Base-by-base conservation (phyloP, 2,888 invertebrate genomes). In the Pyrocoelia pectoralis region DNA sequence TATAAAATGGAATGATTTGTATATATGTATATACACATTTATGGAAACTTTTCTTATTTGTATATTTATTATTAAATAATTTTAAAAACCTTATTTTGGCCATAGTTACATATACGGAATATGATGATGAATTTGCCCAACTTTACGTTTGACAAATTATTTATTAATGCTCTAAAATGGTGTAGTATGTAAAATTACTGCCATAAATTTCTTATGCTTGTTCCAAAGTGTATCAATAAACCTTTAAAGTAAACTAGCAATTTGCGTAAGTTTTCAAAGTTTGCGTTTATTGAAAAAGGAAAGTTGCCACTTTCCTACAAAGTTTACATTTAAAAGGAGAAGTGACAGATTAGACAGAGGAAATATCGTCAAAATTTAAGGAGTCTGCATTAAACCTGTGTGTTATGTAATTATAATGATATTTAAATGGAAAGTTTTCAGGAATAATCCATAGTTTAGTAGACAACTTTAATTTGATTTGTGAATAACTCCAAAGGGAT, bases 141-240 rank as follows among this genome's bases (percentile, higher is more conserved):
- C 24, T 24, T 8, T 24, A 24, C 24, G n/a, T 24, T 24, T 24
- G 4, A 24, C 4, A 24, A 24, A 24, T 24, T 24, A 24, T 24
- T 3, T 24, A 33, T 33, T 33, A 33, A 33, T 33, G n/a, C 10
- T 33, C n/a, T 2, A 10, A 33, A 33, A 33, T 33, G 33, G 33
- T 33, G 33, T 33, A 33, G n/a, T 33, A 33, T 33, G n/a, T 33
- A 33, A 33, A 33, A 33, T 33, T 33, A 6, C 2, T 33, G 33
- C n/a, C n/a, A 33, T 33, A n/a, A 33, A n/a, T 33, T 33, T 33
- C n/a, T 33, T 33, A 33, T 33, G 33, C 33, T 33, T 33, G 33
- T 33, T n/a, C 33, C n/a, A 33, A n/a, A 33, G 33, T 33, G n/a
- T 33, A 33, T 33, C 33, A 33, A 33, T 33, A 33, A 33, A 33